Base-by-base conservation (phyloP, 2,113 vertebrate genomes). In the Macaca fascicularis region DNA sequence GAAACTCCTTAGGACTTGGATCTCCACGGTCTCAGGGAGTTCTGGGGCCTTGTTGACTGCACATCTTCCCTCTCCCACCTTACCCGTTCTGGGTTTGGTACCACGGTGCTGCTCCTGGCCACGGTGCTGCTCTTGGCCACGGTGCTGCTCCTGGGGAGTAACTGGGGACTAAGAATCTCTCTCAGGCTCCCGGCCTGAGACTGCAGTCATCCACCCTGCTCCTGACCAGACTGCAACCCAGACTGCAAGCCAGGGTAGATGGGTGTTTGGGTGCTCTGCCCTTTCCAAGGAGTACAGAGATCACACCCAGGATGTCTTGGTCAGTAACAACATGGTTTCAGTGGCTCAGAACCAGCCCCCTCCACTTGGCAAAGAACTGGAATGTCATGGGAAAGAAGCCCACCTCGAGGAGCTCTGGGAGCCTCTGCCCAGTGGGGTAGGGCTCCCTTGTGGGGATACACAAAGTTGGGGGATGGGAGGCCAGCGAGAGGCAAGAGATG, bases 391-490 rank as follows among this genome's bases (percentile, higher is more conserved):
- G 40, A 22, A 38, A n/a, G 35, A 38, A 38, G 30, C 32, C 25
- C 3, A 11, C 27, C 32, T 14, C 1, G 52, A 52, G 20, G 57
- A 22, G 27, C 25, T 9, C 8, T 7, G n/a, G 38, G 52, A 19
- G 14, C 12, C 2, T 16, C 32, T 35, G 10, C 32, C 48, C 17
- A 52, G 48, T 2, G 48, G 4, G 59, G 5, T 69, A 16, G 27
- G 8, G 61, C 57, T 12, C 35, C 72, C 22, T 12, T 17, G 30
- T 22, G 12, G 40, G 43, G 55, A 8, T 12, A 32, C 55, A n/a
- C 16, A 19, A 35, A n/a, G 16, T 3, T 6, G 27, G 38, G 64
- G n/a, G 55, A 4, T 5, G 0, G 0, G 14, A 76, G 22, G 30
- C 27, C 9, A 38, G 4, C 7, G 13, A 14, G 45, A 80, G 7